Conservation (phyloP, 64 coral and sea anemone species). For the Cladopsammia gracilis region DNA sequence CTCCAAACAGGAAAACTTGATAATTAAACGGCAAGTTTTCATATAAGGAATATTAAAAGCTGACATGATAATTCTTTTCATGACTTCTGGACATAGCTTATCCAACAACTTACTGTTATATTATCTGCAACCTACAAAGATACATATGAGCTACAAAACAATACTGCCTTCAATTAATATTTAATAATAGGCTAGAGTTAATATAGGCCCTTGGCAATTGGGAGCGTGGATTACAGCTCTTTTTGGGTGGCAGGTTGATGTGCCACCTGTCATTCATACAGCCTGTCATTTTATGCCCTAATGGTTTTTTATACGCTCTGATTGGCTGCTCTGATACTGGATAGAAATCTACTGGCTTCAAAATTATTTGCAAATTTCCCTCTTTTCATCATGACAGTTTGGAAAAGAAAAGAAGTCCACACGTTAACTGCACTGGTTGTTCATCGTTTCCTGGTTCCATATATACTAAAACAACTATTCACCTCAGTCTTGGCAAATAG, state of each 20-base stretch:
- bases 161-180: conserved; percentile 66
- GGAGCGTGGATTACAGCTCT: conserved; percentile 40
- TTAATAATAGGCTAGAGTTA: conserved; percentile 53
- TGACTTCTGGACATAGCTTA: conserved; percentile 2
- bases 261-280: conserved; percentile 51
- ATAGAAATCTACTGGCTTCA: background rate
- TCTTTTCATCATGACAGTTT: background rate
- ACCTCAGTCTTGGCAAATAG: background rate
- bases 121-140: conserved; percentile 20
- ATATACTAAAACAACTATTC: background rate
- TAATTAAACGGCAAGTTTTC: background rate
- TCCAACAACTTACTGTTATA: conserved; percentile 36
- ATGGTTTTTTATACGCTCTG: conserved; percentile 7
- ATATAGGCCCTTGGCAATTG: conserved; percentile 51
- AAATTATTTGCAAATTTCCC: background rate
- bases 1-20: conserved; percentile 1
- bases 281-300: conserved; percentile 35
- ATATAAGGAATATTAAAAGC: background rate
- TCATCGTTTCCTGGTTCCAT: background rate
- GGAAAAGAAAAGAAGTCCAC: background rate
- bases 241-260: conserved; percentile 40
- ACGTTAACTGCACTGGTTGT: background rate
- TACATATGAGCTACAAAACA: conserved; percentile 58
- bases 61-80: background rate
- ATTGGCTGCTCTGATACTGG: background rate